These are phyloP conservation scores for Belgica antarctica DNA, from an alignment of 2,888 invertebrate species.

Conservation along the genomic window DNA sequence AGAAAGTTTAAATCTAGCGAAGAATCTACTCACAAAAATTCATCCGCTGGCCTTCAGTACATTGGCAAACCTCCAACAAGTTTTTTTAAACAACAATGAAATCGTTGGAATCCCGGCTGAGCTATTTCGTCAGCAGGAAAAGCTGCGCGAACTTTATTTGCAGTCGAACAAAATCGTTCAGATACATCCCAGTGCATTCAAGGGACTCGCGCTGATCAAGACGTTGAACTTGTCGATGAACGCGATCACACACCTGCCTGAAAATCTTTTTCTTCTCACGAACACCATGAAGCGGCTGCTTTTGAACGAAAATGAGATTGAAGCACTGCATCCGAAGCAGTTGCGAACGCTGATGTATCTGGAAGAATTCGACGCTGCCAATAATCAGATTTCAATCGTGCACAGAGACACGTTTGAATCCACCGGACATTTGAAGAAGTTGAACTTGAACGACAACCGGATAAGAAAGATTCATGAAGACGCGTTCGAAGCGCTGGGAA, in stretches of 20 bases:
- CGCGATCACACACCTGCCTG: slow-evolving; percentile 9
- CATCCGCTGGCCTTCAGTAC: slow-evolving; percentile 22
- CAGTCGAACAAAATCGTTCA: slow-evolving; percentile 39
- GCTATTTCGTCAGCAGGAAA: slow-evolving; percentile 25
- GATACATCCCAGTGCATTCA: slow-evolving; percentile 20
- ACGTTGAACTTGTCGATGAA: slow-evolving; percentile 13
- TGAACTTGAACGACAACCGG: slow-evolving; percentile 45
- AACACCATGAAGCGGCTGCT: slow-evolving; percentile 23
- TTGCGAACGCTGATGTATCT: slow-evolving; percentile 23
- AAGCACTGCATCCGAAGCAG: slow-evolving; percentile 17
- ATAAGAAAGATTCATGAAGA: slow-evolving; percentile 43
- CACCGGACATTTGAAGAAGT: slow-evolving; percentile 41
- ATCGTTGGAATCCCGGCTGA: slow-evolving; percentile 36
- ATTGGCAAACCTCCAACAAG: slow-evolving; percentile 35
- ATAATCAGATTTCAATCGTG: slow-evolving; percentile 38
- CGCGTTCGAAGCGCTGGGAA: neutral
- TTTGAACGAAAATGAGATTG: slow-evolving; percentile 11
- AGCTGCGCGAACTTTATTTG: slow-evolving; percentile 26
- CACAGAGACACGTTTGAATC: slow-evolving; percentile 36
- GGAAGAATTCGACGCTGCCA: slow-evolving; percentile 25
- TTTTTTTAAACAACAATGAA: slow-evolving; percentile 37
- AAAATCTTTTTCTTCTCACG: slow-evolving; percentile 36
- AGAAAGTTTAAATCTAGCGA: slow-evolving; percentile 35
- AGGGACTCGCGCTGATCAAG: slow-evolving; percentile 22
- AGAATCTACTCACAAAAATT: slow-evolving; percentile 29